Evolutionary conservation across 2,888 invertebrate species (phyloP), one percentile per base, ranked within the genome.

Genomic region (Meteorus cinctellus): DNA sequence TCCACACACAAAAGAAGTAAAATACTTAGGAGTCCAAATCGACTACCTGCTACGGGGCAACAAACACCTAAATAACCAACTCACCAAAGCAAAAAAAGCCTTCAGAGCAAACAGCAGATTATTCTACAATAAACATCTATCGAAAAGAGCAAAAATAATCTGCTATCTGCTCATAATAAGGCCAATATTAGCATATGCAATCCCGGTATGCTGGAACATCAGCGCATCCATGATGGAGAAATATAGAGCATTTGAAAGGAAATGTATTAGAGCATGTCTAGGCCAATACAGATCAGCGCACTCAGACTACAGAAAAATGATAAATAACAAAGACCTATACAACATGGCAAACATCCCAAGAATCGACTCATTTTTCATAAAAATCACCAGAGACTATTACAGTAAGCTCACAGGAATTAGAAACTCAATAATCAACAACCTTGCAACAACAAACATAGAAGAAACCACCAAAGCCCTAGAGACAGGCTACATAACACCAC

Each of bases 111-210:
- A n/a, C n/a, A n/a, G n/a, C n/a, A n/a, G n/a, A n/a, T n/a, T n/a
- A n/a, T n/a, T n/a, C n/a, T n/a, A n/a, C n/a, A n/a, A n/a, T n/a
- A n/a, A n/a, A n/a, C n/a, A n/a, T n/a, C 34, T 34, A 6, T 34
- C 34, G 3, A 34, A 3, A 3, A 6, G 6, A 34, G 34, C 34
- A 34, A 34, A 79, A 73, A 70, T 67, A 0, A 71, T 78, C 0
- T 81, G 78, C 10, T 81, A 80, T 24, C 36, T 67, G 8, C 8
- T 72, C 0, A 27, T 77, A 1, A 73, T 77, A 0, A 59, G 75
- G 27, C 75, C 77, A 0, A 72, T 75, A 0, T 24, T 75, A 1
- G 66, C 72, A 2, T 73, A 77, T 10, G 69, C 51, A 10, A 10
- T 62, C 0, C 66, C 70, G 16, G 24, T 74, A 2, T 74, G 70